phyloP scores from a whole-genome alignment of 1,140 invertebrate species.

The Plectrocnemia conspersa region DNA sequence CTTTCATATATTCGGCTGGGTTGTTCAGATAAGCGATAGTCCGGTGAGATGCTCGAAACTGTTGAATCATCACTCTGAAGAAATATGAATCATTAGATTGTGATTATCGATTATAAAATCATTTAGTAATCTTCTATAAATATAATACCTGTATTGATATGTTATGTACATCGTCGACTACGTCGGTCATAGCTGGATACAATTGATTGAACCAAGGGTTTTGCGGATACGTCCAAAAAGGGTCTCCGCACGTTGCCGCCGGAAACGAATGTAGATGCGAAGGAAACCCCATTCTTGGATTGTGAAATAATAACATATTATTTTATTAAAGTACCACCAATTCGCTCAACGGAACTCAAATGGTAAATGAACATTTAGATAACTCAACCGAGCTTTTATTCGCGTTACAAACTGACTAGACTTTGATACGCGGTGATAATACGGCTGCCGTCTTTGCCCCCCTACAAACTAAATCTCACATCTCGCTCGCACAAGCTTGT shows the following conservation, averaged over 20 bases:
- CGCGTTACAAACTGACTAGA: slow-evolving; percentile 23
- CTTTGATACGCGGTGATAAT: slow-evolving; percentile 34
- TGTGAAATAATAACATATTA: slow-evolving; percentile 31
- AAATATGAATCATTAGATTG: too few relatives aligned
- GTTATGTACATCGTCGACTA: slow-evolving; percentile 23
- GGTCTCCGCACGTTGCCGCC: slow-evolving; percentile 14
- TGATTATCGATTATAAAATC: neutral
- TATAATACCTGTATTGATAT: slow-evolving; percentile 29
- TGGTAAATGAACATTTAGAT: slow-evolving; percentile 3
- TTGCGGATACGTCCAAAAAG: slow-evolving; percentile 22
- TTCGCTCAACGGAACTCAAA: neutral
- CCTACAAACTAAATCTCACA: slow-evolving; percentile 16
- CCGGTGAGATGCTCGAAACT: slow-evolving; percentile 10
- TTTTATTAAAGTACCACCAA: slow-evolving; percentile 5
- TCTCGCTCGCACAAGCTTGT: slow-evolving; percentile 1
- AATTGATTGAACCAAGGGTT: slow-evolving; percentile 25
- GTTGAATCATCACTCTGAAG: slow-evolving; percentile 28
- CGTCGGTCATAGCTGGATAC: slow-evolving; percentile 23
- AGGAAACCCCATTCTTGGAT: slow-evolving; percentile 30
- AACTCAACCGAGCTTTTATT: slow-evolving; percentile 29
- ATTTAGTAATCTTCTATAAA: neutral
- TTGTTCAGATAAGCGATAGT: neutral
- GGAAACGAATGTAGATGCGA: neutral
- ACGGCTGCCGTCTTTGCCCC: slow-evolving; percentile 26
- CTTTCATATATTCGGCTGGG: neutral